Conservation (phyloP, 2,888 invertebrate genomes). For the Lasioglossum lativentre region DNA sequence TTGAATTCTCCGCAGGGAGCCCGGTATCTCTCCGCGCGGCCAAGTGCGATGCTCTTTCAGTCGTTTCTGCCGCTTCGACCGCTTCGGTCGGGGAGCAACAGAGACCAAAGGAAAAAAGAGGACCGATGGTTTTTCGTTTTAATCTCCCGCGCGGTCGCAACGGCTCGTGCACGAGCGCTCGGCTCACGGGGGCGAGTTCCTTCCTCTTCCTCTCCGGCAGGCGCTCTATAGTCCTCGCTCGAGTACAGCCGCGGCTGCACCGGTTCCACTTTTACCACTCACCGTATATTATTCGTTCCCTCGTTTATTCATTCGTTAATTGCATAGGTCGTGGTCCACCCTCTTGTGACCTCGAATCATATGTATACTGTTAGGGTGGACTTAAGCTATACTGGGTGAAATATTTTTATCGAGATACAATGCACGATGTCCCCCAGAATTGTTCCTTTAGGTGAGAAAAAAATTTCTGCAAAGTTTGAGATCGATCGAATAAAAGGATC, state of each 20-base stretch:
- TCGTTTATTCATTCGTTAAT: background rate
- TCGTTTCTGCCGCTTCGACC: constrained; percentile 8
- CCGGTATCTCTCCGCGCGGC: constrained; percentile 52
- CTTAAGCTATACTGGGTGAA: no score
- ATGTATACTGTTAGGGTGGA: no score
- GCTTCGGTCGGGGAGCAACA: constrained; percentile 11
- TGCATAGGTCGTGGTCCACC: background rate
- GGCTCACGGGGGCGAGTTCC: constrained; percentile 55
- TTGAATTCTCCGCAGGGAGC: constrained; percentile 67
- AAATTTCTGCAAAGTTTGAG: no score
- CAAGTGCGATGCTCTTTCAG: constrained; percentile 67
- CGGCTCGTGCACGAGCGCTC: constrained; percentile 62
- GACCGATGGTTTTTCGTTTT: constrained; percentile 69
- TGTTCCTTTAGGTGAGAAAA: no score
- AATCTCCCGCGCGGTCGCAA: constrained; percentile 66
- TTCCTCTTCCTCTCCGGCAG: constrained; percentile 57
- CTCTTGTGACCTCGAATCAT: no score
- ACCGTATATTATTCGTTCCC: background rate
- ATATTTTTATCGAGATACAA: no score
- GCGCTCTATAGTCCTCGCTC: background rate
- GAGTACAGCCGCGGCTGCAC: background rate
- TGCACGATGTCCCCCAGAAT: no score
- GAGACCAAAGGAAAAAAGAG: constrained; percentile 27
- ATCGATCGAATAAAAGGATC: no score
- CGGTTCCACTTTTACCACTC: background rate